Percentiles rank a stretch among this genome's conserved stretches.
phyloP scores from a whole-genome alignment of 2,113 vertebrate species.

The Lophochroa leadbeateri region DNA sequence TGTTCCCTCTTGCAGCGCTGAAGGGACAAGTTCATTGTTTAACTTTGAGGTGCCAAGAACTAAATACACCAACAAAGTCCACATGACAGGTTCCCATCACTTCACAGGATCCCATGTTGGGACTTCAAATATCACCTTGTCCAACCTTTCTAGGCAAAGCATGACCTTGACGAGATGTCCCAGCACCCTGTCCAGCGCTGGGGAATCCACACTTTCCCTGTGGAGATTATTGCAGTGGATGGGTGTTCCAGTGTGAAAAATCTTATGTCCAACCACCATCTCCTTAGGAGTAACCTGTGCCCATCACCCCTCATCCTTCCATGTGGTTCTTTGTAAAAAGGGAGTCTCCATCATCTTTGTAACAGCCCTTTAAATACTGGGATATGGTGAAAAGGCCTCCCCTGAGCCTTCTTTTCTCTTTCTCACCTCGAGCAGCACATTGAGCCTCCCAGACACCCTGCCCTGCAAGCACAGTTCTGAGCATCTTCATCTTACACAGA shows the following conservation, averaged over 20 bases:
- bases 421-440: neutral
- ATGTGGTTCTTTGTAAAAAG: neutral
- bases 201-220: neutral
- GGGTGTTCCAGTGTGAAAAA: neutral
- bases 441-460: neutral
- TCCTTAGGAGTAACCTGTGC: neutral
- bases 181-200: neutral
- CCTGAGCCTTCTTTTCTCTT: neutral
- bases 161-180: neutral
- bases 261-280: neutral
- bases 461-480: rapidly evolving
- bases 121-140: neutral
- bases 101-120: neutral
- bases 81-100: rapidly evolving
- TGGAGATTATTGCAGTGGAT: neutral
- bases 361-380: neutral
- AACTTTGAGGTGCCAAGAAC: rapidly evolving
- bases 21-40: neutral
- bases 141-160: neutral
- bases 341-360: neutral
- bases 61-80: no score
- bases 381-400: neutral
- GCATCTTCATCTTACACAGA: rapidly evolving
- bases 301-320: neutral
- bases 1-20: neutral